Evolutionary conservation across 1,140 invertebrate genomes (phyloP), one percentile per base, ranked within the genome.

Genomic region (Hycleus phaleratus): DNA sequence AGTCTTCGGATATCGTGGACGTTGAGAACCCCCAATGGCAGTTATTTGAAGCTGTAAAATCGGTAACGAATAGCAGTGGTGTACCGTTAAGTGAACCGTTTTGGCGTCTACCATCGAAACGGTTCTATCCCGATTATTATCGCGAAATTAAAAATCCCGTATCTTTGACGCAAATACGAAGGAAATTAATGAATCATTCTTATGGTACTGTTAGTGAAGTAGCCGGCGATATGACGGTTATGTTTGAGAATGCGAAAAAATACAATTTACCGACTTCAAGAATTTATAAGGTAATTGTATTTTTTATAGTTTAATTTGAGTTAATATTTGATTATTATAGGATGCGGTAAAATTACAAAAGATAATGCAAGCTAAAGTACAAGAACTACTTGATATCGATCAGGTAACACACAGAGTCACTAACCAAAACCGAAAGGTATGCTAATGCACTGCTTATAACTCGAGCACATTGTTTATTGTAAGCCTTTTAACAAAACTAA

Each of bases 161-260:
- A 61, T 96, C 96, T 0, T 75, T 99, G 60, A 85, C 87, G 52
- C 92, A 97, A 76, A 97, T 99, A 56, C 84, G 88, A 59, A 87
- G 89, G 48, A 96, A 95, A 78, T 83, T 97, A 24, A 87, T 92
- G 74, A 85, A 83, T 69, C 88, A 88, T 18, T 83, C 85, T 61
- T 98, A 98, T 74, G 86, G 83, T 3, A 91, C 87, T 10, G 76
- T 97, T 3, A 88, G 85, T 59, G 91, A 97, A 74, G 83, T 98
- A 52, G 90, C 91, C n/a, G 86, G 86, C 1, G 96, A 98, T 72
- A 83, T 98, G 78, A 95, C 95, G 72, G 84, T 97, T n/a, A 95
- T 99, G 87, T 96, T 98, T 79, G 91, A 97, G 72, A 98, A 98
- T 79, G 95, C 95, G 5, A 95, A 94, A 72, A 86, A 88, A 64